These are phyloP conservation scores for Tenthredo amoena DNA, from an alignment of 2,888 invertebrate genomes.

Conservation along the genomic window DNA sequence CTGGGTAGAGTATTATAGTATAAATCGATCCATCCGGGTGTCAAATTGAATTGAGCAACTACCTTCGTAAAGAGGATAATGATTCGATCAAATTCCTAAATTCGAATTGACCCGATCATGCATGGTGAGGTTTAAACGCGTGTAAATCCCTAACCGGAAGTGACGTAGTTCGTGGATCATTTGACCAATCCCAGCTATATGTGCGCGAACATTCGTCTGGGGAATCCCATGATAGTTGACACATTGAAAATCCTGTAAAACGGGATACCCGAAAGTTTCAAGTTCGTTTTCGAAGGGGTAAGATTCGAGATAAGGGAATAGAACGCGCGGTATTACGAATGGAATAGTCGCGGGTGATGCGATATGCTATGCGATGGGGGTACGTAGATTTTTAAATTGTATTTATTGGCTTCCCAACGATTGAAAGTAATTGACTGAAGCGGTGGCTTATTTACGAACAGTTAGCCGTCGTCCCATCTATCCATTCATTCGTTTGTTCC, in stretches of 20 bases:
- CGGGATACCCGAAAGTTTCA: too few relatives aligned
- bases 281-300: not conserved
- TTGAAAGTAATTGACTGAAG: slow-evolving; percentile 79
- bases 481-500: slow-evolving; percentile 78
- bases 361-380: not conserved
- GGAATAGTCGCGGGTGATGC: not conserved
- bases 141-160: slow-evolving; percentile 23
- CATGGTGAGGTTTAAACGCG: not conserved
- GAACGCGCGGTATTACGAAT: not conserved
- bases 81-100: slow-evolving; percentile 6
- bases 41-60: slow-evolving; percentile 18
- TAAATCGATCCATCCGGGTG: slow-evolving; percentile 9
- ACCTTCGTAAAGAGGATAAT: not conserved
- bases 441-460: slow-evolving; percentile 78
- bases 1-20: not conserved
- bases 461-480: slow-evolving; percentile 78
- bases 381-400: slow-evolving; percentile 75
- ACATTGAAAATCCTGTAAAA: not conserved
- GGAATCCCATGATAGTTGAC: not conserved
- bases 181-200: not conserved
- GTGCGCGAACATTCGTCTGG: not conserved
- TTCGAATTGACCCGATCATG: slow-evolving; percentile 16
- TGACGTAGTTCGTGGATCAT: not conserved
- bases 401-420: slow-evolving; percentile 78
- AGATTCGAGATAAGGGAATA: not conserved